These are phyloP conservation scores for Norana najaformis DNA, from an alignment of 2,888 invertebrate genomes.

Conservation along the genomic window DNA sequence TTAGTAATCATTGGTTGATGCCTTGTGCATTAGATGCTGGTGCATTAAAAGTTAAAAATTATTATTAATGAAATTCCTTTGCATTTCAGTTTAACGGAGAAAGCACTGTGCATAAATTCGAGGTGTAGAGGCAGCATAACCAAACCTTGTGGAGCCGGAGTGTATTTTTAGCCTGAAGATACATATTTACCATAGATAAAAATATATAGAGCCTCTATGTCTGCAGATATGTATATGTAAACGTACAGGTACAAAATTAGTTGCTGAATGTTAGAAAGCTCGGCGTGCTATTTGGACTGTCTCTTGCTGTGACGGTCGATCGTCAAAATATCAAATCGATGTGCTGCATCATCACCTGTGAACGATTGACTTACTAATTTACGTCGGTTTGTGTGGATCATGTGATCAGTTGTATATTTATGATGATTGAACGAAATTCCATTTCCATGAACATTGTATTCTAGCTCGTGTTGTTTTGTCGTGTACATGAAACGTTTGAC, in stretches of 20 bases:
- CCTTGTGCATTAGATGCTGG: no score
- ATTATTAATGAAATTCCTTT: no score
- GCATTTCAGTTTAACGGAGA: background rate
- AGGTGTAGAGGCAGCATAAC: background rate
- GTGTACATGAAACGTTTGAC: background rate
- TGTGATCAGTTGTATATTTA: background rate
- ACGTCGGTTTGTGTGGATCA: background rate
- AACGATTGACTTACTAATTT: background rate
- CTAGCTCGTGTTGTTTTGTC: background rate
- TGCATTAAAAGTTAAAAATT: no score
- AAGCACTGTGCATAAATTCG: background rate
- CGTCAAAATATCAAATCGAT: background rate
- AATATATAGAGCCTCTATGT: background rate
- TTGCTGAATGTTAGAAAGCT: background rate
- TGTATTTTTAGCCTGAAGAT: background rate
- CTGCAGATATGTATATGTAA: background rate
- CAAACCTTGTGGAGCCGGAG: background rate
- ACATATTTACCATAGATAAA: background rate
- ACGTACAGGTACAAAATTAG: background rate
- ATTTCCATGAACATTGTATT: constrained; percentile 7
- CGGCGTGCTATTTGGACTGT: background rate
- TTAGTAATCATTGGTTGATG: no score
- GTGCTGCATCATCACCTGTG: background rate
- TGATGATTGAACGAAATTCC: background rate
- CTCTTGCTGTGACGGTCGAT: no score